phyloP scores from a whole-genome alignment of 2,113 vertebrate species.

The Pheucticus melanocephalus region DNA sequence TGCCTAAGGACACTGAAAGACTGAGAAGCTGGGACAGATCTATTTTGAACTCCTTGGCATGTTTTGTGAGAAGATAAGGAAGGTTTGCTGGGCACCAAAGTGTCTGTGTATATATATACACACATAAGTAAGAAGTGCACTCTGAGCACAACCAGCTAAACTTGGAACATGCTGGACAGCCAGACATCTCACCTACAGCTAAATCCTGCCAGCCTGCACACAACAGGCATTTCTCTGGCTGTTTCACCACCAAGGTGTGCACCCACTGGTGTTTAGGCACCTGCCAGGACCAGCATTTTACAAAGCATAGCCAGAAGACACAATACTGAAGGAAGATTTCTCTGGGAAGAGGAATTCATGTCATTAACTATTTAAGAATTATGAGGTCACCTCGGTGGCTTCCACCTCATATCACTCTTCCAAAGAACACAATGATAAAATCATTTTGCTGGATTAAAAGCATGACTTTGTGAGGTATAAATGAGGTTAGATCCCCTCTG shows the following conservation, averaged over 20 bases:
- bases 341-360: not conserved
- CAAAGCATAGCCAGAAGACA: not conserved
- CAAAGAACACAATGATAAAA: not conserved
- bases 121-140: accelerated
- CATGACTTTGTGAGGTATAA: not conserved
- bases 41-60: not conserved
- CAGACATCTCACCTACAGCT: not conserved
- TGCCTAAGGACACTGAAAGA: not conserved
- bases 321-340: not conserved
- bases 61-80: not conserved
- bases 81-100: not conserved
- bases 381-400: not conserved
- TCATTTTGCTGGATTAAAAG: not conserved
- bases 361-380: not conserved
- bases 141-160: not conserved
- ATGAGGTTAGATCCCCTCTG: conserved; percentile 1
- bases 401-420: not conserved
- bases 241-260: not conserved
- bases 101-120: accelerated
- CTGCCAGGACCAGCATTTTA: not conserved
- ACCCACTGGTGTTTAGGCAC: not conserved
- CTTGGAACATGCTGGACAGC: not conserved
- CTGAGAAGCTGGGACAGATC: not conserved
- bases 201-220: not conserved
- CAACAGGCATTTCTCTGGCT: not conserved